Evolutionary conservation across 2,113 vertebrate genomes (phyloP), one percentile per base, ranked within the genome.

Genomic region (Oxygymnocypris stewartii): DNA sequence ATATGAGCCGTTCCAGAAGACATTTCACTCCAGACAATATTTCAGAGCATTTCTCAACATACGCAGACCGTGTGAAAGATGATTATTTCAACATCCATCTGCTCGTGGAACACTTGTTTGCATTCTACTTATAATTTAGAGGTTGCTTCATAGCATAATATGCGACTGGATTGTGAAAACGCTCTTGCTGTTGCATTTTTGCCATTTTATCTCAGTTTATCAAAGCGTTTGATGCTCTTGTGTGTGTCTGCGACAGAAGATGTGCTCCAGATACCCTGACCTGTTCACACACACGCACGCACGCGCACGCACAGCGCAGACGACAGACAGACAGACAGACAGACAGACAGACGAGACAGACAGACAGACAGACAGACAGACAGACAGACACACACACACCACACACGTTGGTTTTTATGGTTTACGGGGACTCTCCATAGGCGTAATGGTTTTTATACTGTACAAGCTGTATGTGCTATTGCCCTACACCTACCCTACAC

Each of bases 11-110:
- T 78, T 82, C 87, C 10, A 49, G 67, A 85, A 73, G 82, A 88
- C 86, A 88, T 89, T 90, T 92, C 87, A 12, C 35, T 83, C 54
- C 42, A 86, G 49, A 82, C 74, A 80, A 35, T 57, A 42, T 44
- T 28, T 57, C 40, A 18, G 6, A 4, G 10, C 3, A 11, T 76
- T 75, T 76, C 54, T 79, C 65, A 73, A 81, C 40, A 59, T n/a
- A 57, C 2, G 35, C 80, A 61, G 31, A 51, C 37, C 40, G 44
- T 85, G 54, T 8, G 31, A 69, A 59, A 76, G 54, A 42, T 16
- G 35, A 47, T 2, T 40, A 40, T 71, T 84, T 84, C 35, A 37
- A 61, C 18, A 63, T 51, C 25, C 20, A 11, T 83, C 20, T 74
- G 44, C 20, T 69, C 40, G 25, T 84, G 73, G 63, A 85, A 63